Evolutionary conservation across 2,113 vertebrate species (phyloP).

Genomic region (Motacilla tschutschensis): DNA sequence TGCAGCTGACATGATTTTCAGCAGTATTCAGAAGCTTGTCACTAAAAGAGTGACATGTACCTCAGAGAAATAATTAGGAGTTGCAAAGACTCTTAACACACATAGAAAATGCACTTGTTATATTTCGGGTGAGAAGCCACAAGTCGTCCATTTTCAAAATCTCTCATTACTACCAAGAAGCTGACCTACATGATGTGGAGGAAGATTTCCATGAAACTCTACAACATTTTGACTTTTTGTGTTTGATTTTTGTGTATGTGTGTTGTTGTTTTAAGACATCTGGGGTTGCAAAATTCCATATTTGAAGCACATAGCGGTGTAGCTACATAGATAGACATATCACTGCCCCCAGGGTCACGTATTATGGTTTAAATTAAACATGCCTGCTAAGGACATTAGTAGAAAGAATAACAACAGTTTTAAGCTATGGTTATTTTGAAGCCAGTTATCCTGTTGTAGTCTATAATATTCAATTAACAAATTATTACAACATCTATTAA

Average conservation of each 20-base stretch:
- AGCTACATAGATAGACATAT: background rate
- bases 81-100: background rate
- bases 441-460: background rate
- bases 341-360: background rate
- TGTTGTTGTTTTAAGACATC: background rate
- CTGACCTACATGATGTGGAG: background rate
- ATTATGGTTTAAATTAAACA: background rate
- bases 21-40: background rate
- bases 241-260: background rate
- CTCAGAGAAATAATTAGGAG: background rate
- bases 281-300: background rate
- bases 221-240: background rate
- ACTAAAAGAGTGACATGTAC: background rate
- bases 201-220: background rate
- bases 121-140: background rate
- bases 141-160: background rate
- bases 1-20: background rate
- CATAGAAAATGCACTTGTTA: background rate
- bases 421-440: background rate
- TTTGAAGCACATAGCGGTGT: background rate
- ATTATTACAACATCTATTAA: slow-evolving; percentile 5
- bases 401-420: background rate
- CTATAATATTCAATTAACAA: background rate
- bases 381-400: background rate
- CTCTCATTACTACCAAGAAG: background rate